Conservation (phyloP, 1,140 invertebrate genomes). For the Heliothis subflexa region DNA sequence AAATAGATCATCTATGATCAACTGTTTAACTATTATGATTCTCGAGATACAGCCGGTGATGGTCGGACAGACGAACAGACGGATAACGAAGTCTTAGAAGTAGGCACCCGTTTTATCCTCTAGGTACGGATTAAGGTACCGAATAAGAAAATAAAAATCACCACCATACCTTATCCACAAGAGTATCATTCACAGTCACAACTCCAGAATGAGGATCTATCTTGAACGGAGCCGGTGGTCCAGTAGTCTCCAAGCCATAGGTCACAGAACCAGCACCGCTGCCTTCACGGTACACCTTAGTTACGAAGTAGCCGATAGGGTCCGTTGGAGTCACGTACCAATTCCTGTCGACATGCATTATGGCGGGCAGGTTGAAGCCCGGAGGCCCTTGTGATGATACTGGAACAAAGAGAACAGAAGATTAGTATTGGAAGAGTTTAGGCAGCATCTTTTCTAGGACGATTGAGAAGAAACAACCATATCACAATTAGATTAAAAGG, state of each 20-base stretch:
- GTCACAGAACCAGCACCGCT: constrained; percentile 63
- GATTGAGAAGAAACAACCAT: too few relatives aligned
- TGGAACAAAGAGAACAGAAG: constrained; percentile 57
- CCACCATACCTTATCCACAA: constrained; percentile 73
- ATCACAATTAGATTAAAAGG: too few relatives aligned
- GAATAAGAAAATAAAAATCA: not conserved
- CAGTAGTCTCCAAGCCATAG: constrained; percentile 73
- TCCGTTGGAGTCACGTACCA: constrained; percentile 72
- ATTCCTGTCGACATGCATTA: constrained; percentile 74
- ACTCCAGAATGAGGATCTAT: constrained; percentile 74
- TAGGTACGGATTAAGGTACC: not conserved
- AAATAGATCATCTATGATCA: too few relatives aligned
- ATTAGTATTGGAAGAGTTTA: not conserved
- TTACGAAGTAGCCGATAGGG: constrained; percentile 68
- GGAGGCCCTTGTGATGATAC: constrained; percentile 68
- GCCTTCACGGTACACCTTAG: constrained; percentile 66
- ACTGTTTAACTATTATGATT: too few relatives aligned
- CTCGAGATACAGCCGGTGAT: too few relatives aligned
- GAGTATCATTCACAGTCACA: constrained; percentile 78
- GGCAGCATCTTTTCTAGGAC: too few relatives aligned
- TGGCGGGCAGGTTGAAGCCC: constrained; percentile 68
- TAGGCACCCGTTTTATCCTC: too few relatives aligned
- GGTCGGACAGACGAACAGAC: too few relatives aligned
- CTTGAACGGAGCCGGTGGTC: constrained; percentile 72
- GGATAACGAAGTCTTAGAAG: too few relatives aligned